These are phyloP conservation scores for Ypsolopha sequella DNA, from an alignment of 2,888 invertebrate species.

Conservation along the genomic window DNA sequence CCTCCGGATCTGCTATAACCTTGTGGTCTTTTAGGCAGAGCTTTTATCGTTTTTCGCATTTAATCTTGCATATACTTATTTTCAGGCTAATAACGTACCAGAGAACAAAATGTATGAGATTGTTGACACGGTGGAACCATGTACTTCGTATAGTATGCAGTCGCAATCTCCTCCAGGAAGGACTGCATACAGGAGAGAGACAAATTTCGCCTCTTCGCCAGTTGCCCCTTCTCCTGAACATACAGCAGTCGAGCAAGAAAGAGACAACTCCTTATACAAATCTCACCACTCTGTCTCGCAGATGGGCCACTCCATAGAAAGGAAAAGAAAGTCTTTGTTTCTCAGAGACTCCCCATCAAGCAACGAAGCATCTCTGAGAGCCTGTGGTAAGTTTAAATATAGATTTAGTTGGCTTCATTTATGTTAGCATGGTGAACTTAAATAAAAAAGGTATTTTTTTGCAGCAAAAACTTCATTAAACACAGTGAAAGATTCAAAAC, in stretches of 20 bases:
- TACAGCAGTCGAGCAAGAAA: constrained; percentile 13
- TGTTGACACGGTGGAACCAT: constrained; percentile 12
- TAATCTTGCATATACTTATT: neutral
- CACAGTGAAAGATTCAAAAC: constrained; percentile 37
- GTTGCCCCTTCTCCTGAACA: constrained; percentile 4
- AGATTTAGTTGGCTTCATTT: constrained; percentile 1
- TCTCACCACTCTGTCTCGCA: constrained; percentile 24
- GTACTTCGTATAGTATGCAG: neutral
- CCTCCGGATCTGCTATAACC: too few species aligned
- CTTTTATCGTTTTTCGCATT: neutral
- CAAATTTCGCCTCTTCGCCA: constrained; percentile 24
- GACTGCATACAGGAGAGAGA: constrained; percentile 20
- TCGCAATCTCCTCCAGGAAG: constrained; percentile 21
- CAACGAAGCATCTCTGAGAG: constrained; percentile 14
- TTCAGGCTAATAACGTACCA: neutral
- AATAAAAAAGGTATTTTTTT: constrained; percentile 12
- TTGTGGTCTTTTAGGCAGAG: too few species aligned
- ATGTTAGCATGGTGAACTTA: neutral
- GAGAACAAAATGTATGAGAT: neutral
- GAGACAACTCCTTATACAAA: constrained; percentile 17
- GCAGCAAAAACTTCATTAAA: constrained; percentile 38
- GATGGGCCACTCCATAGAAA: constrained; percentile 22
- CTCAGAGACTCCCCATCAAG: constrained; percentile 13
- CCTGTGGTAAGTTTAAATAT: constrained; percentile 19
- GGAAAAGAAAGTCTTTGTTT: constrained; percentile 41